Evolutionary conservation across 2,888 invertebrate species (phyloP).

Genomic region (Frankliniella intonsa): DNA sequence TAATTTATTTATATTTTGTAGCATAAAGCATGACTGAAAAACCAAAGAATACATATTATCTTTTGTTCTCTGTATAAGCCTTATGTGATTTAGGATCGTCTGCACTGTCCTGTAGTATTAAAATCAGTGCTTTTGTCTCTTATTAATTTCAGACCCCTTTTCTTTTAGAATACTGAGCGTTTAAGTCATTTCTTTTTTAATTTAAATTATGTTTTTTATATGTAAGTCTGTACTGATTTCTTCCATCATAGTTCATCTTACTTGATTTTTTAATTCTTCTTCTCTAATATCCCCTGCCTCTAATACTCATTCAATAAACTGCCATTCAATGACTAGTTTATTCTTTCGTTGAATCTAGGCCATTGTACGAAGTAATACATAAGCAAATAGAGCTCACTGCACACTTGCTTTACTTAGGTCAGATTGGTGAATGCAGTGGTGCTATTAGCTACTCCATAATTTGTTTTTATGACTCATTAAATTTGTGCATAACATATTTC

Average conservation of each 20-base stretch:
- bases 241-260: background rate
- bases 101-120: background rate
- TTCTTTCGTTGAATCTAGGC: background rate
- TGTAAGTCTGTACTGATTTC: background rate
- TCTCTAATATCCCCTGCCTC: background rate
- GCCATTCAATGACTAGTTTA: constrained; percentile 1
- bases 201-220: background rate
- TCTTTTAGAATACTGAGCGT: background rate
- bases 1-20: background rate
- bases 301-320: background rate
- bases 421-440: background rate
- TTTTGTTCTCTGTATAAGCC: constrained; percentile 4
- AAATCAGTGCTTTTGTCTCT: background rate
- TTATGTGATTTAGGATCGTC: constrained; percentile 19
- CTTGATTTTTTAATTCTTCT: background rate
- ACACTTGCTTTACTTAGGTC: constrained; percentile 7
- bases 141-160: background rate
- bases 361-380: background rate
- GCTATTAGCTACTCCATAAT: background rate
- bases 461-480: background rate
- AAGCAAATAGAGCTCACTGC: background rate
- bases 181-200: background rate
- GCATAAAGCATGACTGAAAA: constrained; percentile 22
- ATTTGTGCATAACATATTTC: background rate
- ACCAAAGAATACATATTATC: constrained; percentile 21